Base-by-base conservation (phyloP, 2,888 invertebrate genomes). In the Ariolimax columbianus region DNA sequence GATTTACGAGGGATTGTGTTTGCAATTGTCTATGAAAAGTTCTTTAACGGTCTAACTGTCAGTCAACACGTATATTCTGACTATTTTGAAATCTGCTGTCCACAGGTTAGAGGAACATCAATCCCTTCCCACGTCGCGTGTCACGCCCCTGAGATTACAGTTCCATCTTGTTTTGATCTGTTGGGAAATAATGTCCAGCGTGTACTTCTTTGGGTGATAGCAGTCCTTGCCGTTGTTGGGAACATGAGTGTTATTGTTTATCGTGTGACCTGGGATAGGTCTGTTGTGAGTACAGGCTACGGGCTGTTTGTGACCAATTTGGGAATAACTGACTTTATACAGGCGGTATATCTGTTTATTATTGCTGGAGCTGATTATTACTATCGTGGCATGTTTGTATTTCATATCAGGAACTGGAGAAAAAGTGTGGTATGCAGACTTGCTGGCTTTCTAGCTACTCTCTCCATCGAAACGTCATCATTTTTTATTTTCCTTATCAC, bases 381-480 rank as follows among this genome's bases (percentile, higher is more conserved):
- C 1, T 91, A 90, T 86, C 75, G 87, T 7, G 90, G 87, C 30
- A 75, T 78, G n/a, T 91, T 90, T 82, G 86, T 89, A 6, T 87
- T 88, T 88, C 86, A 89, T 79, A 90, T 90, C 47, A 77, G 73
- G 23, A 2, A 82, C 14, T 91, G 91, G 91, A 83, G 89, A 30
- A 68, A 85, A 55, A 89, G 90, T 33, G 33, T 40, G 2, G 75
- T 83, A 26, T 91, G 91, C 79, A 83, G 87, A 59, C 11, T 89
- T 47, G 88, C 91, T 7, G 91, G 91, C n/a, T 82, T 88, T 43
- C 70, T 90, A 26, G 83, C 90, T 2, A 88, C 89, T 0, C 36
- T 90, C 36, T 96, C 96, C 83, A 95, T 95, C 86, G 96, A 96
- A 91, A 95, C 95, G 7, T 96, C 96, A 0, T 95, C 96, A 0